These are phyloP conservation scores for Pristionchus japonicus DNA, from an alignment of 2,888 invertebrate genomes.

Conservation along the genomic window DNA sequence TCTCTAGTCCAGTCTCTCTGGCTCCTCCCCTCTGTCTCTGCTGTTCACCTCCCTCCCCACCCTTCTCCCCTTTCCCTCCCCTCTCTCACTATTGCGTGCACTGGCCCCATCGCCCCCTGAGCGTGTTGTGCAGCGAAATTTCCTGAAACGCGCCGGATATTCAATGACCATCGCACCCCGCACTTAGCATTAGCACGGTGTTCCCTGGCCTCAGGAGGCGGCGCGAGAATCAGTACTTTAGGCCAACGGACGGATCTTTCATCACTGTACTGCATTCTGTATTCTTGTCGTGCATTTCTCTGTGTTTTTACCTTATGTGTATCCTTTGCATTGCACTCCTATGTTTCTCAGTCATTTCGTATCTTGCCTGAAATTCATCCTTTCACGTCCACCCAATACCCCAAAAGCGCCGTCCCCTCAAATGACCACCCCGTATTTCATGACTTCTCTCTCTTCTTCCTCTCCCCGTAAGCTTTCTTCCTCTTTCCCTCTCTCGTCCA, in stretches of 20 bases:
- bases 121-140: conserved; percentile 13
- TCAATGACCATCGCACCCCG: conserved; percentile 31
- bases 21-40: conserved; percentile 17
- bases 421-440: conserved; percentile 16
- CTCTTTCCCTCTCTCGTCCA: not conserved
- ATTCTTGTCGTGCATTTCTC: too few species aligned
- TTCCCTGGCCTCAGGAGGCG: too few species aligned
- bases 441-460: conserved; percentile 12
- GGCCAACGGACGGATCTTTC: too few species aligned
- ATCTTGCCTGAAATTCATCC: not conserved
- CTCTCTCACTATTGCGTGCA: not conserved
- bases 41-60: not conserved
- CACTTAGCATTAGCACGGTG: conserved; percentile 5
- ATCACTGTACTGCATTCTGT: too few species aligned
- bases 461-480: conserved; percentile 4
- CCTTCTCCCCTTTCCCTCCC: not conserved
- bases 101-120: not conserved
- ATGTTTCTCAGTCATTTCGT: too few species aligned
- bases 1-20: not conserved
- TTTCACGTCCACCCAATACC: not conserved
- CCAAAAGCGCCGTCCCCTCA: not conserved
- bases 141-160: conserved; percentile 21
- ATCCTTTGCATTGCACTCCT: too few species aligned
- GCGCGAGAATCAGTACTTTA: too few species aligned
- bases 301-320: too few species aligned